Percentiles rank a stretch among this genome's conserved stretches.
phyloP scores from a whole-genome alignment of 2,797 vertebrate species.

The Carduelis carduelis region DNA sequence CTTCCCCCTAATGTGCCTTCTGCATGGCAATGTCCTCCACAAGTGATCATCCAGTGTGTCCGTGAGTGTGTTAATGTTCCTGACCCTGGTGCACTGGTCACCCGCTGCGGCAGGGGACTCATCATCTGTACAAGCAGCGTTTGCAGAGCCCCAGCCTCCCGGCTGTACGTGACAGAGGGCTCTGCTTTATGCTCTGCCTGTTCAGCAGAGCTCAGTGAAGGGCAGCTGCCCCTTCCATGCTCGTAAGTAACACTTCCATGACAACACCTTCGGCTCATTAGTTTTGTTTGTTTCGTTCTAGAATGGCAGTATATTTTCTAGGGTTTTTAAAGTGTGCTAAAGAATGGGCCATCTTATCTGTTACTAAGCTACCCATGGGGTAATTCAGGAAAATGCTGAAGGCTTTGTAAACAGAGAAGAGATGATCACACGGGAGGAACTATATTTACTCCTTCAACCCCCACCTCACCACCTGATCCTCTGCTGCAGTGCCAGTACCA shows the following conservation, averaged over 20 bases:
- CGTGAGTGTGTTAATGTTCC: conserved; percentile 7
- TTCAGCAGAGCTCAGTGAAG: not conserved
- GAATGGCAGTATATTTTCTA: not conserved
- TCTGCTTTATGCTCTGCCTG: not conserved
- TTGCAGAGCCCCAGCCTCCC: not conserved
- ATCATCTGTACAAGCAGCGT: not conserved
- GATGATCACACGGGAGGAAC: not conserved
- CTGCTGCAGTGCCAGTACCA: not conserved
- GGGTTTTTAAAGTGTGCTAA: not conserved
- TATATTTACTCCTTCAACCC: conserved; percentile 27
- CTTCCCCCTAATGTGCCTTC: not conserved
- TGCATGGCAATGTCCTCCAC: not conserved
- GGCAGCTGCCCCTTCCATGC: not conserved
- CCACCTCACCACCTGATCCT: conserved; percentile 6
- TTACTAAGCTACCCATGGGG: not conserved
- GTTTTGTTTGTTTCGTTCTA: conserved; percentile 16
- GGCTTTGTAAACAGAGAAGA: conserved; percentile 23
- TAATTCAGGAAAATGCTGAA: not conserved
- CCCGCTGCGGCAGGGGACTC: not conserved
- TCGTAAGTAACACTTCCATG: conserved; percentile 14
- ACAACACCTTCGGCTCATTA: conserved; percentile 30
- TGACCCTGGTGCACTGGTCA: not conserved
- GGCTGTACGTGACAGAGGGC: not conserved
- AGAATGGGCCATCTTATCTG: not conserved
- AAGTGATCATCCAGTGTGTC: conserved; percentile 17